Conservation (phyloP, 2,797 vertebrate genomes). For the Knipowitschia caucasica region DNA sequence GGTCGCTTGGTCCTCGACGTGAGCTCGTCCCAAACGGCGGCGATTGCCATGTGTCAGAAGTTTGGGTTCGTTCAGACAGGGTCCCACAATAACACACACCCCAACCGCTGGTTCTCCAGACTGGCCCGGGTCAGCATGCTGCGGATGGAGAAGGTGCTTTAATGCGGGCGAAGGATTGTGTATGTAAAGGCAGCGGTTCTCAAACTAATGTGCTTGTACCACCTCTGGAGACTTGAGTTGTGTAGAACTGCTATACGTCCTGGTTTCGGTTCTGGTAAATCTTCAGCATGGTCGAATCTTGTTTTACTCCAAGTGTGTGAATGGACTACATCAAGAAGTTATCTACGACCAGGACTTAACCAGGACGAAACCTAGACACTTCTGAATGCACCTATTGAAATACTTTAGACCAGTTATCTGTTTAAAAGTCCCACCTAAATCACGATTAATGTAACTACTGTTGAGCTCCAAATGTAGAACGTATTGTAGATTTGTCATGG, state of each 20-base stretch:
- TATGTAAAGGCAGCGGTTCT: background rate
- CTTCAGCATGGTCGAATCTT: background rate
- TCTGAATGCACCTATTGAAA: too few species aligned
- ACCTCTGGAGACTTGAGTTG: background rate
- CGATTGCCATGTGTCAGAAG: slow-evolving; percentile 51
- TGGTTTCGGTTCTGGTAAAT: background rate
- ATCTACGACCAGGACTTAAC: too few species aligned
- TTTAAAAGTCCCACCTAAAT: too few species aligned
- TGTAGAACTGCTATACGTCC: background rate
- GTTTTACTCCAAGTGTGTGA: background rate
- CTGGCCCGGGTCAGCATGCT: slow-evolving; percentile 61
- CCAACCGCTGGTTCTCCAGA: slow-evolving; percentile 56
- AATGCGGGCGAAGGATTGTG: background rate
- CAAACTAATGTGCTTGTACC: background rate
- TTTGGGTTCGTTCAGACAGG: slow-evolving; percentile 59
- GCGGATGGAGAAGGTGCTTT: slow-evolving; percentile 68
- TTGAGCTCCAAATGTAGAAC: too few species aligned
- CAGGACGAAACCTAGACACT: too few species aligned
- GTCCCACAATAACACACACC: slow-evolving; percentile 48
- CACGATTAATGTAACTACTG: too few species aligned
- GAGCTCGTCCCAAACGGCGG: slow-evolving; percentile 58
- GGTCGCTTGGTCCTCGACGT: slow-evolving; percentile 44
- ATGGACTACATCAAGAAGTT: background rate
- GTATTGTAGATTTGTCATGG: too few species aligned
- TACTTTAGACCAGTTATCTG: too few species aligned